Base-by-base conservation (phyloP, 2,797 vertebrate species). In the Gambusia yucatana region DNA sequence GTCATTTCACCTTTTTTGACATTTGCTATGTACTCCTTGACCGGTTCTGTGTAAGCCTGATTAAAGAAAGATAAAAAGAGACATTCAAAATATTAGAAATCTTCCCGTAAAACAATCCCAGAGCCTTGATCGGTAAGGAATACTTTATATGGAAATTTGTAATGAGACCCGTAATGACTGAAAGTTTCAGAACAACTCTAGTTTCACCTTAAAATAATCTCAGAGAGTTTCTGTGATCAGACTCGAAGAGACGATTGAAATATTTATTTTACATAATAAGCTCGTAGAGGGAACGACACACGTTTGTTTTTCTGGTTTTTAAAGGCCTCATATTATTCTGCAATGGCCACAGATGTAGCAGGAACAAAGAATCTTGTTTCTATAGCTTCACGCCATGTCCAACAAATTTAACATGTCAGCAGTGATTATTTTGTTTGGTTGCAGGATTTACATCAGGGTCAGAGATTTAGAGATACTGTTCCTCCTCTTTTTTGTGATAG, bases 221-320 rank as follows among this genome's bases (percentile, higher is more conserved):
- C 30, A 78, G 50, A 84, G 25, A 47, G 67, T 73, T 33, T 79
- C 47, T 75, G 44, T 83, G 61, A 65, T 36, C 9, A 4, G 39
- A 43, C 50, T 86, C 52, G 87, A 82, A 86, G 76, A 71, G 33
- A 28, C 4, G 48, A 83, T 84, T 84, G 48, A 83, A 43, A 59
- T 2, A 43, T 73, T 50, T 80, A 0, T 67, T 33, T 77, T 33
- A 14, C 33, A 17, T 50, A 28, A 76, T 20, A 9, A 61, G 28
- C 72, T 77, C 13, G 81, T n/a, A 77, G 41, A 63, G 43, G 39
- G 52, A 75, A 33, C 28, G n/a, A 48, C 78, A 85, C 8, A 7
- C 36, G 13, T 63, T 84, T 72, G 72, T 83, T 73, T 70, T 82
- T 1, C 1, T 70, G 20, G 8, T 17, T 48, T n/a, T 69, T 5